Percentiles rank a stretch among this genome's conserved stretches.
phyloP scores from a whole-genome alignment of 2,888 invertebrate species.

The Noctuana brunneofusca region DNA sequence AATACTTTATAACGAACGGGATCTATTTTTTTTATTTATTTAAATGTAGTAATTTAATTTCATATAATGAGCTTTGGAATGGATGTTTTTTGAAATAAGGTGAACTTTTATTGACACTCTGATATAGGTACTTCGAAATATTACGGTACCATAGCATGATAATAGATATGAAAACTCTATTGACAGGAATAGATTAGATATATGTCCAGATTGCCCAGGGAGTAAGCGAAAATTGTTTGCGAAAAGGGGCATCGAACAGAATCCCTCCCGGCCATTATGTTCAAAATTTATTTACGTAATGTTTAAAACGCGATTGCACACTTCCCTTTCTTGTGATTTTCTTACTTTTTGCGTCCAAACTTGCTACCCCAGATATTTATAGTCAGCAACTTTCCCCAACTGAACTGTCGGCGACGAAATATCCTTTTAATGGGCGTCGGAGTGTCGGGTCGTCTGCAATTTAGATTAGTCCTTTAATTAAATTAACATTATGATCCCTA shows the following conservation, averaged over 20 bases:
- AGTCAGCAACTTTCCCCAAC: constrained; percentile 73
- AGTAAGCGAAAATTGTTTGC: neutral
- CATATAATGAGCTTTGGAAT: no score
- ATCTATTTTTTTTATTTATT: no score
- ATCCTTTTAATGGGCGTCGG: constrained; percentile 79
- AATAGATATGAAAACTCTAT: neutral
- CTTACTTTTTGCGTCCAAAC: constrained; percentile 51
- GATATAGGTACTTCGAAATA: no score
- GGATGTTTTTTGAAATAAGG: no score
- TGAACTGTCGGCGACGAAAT: constrained; percentile 75
- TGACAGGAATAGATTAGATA: neutral
- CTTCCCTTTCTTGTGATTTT: constrained; percentile 57
- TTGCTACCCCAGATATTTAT: constrained; percentile 76
- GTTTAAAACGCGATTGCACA: constrained; percentile 39
- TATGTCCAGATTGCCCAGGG: neutral
- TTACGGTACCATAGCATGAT: no score
- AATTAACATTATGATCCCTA: constrained; percentile 83
- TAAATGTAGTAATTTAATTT: no score
- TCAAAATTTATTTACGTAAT: constrained; percentile 13
- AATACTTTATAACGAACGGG: no score
- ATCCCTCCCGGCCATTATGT: neutral
- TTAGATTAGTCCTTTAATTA: constrained; percentile 84
- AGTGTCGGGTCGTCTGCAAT: constrained; percentile 82
- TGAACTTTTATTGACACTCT: no score
- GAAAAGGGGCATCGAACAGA: constrained; percentile 6